A percentile compares a stretch with the other conserved stretches of the same genome.
Evolutionary conservation across 2,888 invertebrate genomes (phyloP).

Genomic region (Eudemis profundana): DNA sequence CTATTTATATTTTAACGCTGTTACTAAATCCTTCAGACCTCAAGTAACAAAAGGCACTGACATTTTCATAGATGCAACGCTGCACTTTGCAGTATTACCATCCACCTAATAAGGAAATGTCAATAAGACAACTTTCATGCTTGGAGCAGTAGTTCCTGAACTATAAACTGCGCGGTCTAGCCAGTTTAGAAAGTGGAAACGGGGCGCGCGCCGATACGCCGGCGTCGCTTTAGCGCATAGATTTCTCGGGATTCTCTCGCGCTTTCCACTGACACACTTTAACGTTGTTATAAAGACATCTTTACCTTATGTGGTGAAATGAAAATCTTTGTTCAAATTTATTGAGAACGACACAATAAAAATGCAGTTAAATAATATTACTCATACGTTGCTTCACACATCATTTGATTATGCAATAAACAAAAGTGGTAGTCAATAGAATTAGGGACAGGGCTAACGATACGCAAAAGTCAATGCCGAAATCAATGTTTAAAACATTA

Average conservation of each 20-base stretch:
- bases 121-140: slow-evolving; percentile 76
- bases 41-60: slow-evolving; percentile 22
- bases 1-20: background rate
- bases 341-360: background rate
- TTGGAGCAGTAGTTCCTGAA: slow-evolving; percentile 74
- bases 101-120: slow-evolving; percentile 68
- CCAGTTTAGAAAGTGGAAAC: slow-evolving; percentile 84
- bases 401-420: slow-evolving; percentile 31
- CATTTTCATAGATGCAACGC: slow-evolving; percentile 15
- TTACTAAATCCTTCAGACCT: slow-evolving; percentile 4
- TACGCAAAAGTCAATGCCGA: slow-evolving; percentile 78
- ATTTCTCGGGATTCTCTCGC: slow-evolving; percentile 84
- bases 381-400: slow-evolving; percentile 8
- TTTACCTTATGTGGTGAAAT: slow-evolving; percentile 18
- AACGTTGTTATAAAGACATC: slow-evolving; percentile 51
- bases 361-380: slow-evolving; percentile 23
- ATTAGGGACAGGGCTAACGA: slow-evolving; percentile 68
- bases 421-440: slow-evolving; percentile 43
- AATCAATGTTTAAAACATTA: slow-evolving; percentile 73
- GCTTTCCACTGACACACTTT: slow-evolving; percentile 84
- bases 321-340: background rate
- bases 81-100: slow-evolving; percentile 40
- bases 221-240: slow-evolving; percentile 72
- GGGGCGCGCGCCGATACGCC: slow-evolving; percentile 59
- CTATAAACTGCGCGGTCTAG: slow-evolving; percentile 73